phyloP scores from a whole-genome alignment of 2,797 vertebrate genomes.

The Fratercula arctica region DNA sequence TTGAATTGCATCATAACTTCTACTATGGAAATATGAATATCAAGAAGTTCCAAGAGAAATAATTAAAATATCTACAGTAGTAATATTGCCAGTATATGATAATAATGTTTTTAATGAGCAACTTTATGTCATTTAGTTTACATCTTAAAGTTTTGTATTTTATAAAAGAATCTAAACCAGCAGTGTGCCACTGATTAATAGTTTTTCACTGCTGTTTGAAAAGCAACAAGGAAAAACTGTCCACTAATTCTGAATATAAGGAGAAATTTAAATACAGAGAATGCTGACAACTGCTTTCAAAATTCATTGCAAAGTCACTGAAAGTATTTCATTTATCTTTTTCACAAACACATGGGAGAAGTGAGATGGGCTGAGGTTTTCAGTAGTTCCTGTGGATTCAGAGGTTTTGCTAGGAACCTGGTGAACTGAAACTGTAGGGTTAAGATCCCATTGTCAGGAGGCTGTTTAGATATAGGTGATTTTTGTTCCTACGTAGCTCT shows the following conservation, averaged over 20 bases:
- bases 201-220: neutral
- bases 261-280: neutral
- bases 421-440: neutral
- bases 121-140: neutral
- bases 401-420: neutral
- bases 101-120: neutral
- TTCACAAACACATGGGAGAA: neutral
- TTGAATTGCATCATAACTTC: neutral
- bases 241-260: neutral
- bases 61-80: neutral
- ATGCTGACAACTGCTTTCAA: neutral
- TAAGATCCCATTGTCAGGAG: neutral
- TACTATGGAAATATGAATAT: neutral
- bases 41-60: neutral
- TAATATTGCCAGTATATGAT: neutral
- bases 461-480: neutral
- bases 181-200: neutral
- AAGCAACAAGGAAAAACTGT: neutral
- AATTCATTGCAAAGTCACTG: neutral
- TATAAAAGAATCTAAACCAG: neutral
- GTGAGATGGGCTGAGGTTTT: neutral
- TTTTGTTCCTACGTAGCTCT: neutral
- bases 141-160: neutral
- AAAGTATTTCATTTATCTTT: neutral
- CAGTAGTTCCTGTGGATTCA: neutral